Base-by-base conservation (phyloP, 2,888 invertebrate species). In the Baccha elongata region DNA sequence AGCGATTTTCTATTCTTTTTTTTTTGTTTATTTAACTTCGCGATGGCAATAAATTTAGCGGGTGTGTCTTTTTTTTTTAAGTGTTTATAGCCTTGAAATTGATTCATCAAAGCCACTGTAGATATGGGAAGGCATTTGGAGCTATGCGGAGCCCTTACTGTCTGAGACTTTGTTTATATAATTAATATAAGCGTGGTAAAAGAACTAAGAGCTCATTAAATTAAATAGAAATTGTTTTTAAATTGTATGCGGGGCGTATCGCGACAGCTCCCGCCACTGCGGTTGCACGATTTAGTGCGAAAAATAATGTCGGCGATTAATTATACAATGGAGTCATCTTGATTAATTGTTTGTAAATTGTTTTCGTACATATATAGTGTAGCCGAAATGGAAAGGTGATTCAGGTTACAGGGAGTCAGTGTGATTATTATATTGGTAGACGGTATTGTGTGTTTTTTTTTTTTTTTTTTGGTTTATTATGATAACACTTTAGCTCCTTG, bases 201-300 rank as follows among this genome's bases (percentile, higher is more conserved):
- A 48, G 53, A 48, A 55, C 76, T 72, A 42, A 78, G 78, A 68
- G 78, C 78, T 78, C 83, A 83, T 83, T 83, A 78, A 83, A 83
- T 78, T 83, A 83, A 83, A 83, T 83, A 83, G 83, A 58, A 83
- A 83, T 78, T 78, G 78, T 73, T 73, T n/a, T 83, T 72, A 83
- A 83, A 83, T 78, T 64, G 72, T 17, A 19, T 44, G 42, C 4
- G 42, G 23, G 58, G 15, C 13, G 11, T 26, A 23, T 11, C 10
- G 29, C 4, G 15, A 32, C 44, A 32, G 42, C 58, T 60, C 58
- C 42, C 72, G 40, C 58, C 67, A 40, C 55, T 68, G 7, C 3
- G 40, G 40, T 58, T 21, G 68, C 67, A 73, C 83, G 68, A 78
- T 78, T 83, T 78, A 73, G 76, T 83, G 78, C 68, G 83, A 55